phyloP scores from a whole-genome alignment of 2,888 invertebrate species.

The Mythimna impura region DNA sequence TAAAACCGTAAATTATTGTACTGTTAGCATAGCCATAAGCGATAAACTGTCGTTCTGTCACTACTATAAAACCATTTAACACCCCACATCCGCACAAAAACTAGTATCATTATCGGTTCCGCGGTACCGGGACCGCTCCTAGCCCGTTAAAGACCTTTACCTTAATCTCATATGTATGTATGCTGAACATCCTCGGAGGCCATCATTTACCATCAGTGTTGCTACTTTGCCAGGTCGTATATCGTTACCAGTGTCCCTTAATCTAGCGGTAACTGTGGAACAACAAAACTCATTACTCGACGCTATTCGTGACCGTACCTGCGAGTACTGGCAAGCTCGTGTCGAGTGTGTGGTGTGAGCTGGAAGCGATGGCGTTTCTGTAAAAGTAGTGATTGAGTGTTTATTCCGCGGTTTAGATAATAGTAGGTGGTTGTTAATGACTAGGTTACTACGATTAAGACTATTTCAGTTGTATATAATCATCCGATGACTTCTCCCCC shows the following conservation, averaged over 20 bases:
- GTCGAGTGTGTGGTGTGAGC: constrained; percentile 64
- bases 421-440: accelerated
- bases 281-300: constrained; percentile 89
- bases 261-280: constrained; percentile 84
- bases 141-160: constrained; percentile 36
- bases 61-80: constrained; percentile 32
- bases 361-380: constrained; percentile 53
- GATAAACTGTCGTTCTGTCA: constrained; percentile 5
- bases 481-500: no score
- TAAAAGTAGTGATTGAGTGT: not conserved
- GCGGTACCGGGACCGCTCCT: constrained; percentile 20
- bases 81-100: constrained; percentile 36
- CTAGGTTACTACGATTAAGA: no score
- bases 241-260: constrained; percentile 81
- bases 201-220: constrained; percentile 66
- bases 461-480: not conserved
- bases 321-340: constrained; percentile 81
- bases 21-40: not conserved
- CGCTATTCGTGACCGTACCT: constrained; percentile 83
- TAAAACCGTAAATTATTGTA: not conserved
- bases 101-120: constrained; percentile 40
- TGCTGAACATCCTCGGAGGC: constrained; percentile 45
- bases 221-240: constrained; percentile 70
- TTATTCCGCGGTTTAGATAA: not conserved
- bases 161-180: constrained; percentile 42